A percentile compares a stretch with the other conserved stretches of the same genome.
These are phyloP conservation scores for Chionoecetes opilio DNA, from an alignment of 1,140 invertebrate species.

Conservation along the genomic window DNA sequence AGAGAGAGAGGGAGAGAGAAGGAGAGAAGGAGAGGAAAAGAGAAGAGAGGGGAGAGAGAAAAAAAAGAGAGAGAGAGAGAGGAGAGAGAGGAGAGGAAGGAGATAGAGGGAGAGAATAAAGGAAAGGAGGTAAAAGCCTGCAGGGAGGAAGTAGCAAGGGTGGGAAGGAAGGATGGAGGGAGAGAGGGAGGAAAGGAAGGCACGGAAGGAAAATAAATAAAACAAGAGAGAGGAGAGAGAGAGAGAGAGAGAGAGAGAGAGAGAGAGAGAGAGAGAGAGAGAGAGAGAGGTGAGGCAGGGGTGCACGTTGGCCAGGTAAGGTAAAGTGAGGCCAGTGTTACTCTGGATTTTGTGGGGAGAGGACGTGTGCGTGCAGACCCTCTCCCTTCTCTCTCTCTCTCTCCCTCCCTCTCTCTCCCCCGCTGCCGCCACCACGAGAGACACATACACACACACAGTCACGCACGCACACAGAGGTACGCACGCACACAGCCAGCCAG, in stretches of 20 bases:
- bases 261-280: constrained; percentile 4
- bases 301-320: neutral
- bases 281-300: neutral
- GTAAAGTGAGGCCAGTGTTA: neutral
- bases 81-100: neutral
- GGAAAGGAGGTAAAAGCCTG: neutral
- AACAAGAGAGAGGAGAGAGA: neutral
- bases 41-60: neutral
- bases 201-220: neutral
- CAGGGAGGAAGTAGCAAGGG: neutral
- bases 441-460: neutral
- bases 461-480: neutral
- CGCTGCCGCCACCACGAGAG: neutral
- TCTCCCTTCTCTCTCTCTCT: neutral
- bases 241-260: constrained; percentile 7
- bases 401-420: neutral
- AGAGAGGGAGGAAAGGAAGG: neutral
- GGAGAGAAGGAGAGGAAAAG: neutral
- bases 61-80: neutral
- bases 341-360: neutral
- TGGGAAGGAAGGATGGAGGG: neutral
- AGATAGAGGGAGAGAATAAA: neutral
- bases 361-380: neutral
- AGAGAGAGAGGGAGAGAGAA: constrained; percentile 12
- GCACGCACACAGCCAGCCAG: neutral